Conservation (phyloP, 2,888 invertebrate species). For the Drosophila greeni region DNA sequence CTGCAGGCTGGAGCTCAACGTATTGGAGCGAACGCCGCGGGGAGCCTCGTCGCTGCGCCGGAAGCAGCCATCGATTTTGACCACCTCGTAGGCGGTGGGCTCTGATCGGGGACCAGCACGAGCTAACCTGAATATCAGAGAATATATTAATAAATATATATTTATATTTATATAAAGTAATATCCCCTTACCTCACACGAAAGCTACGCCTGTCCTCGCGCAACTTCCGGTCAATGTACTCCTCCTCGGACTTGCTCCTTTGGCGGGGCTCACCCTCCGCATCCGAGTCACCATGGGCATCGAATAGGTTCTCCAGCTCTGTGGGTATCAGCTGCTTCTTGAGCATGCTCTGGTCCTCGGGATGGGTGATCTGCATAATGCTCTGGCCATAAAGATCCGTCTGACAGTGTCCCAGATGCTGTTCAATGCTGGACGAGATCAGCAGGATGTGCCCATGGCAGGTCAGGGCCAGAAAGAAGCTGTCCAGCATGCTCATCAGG, state of each 20-base stretch:
- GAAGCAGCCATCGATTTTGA: constrained; percentile 84
- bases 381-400: constrained; percentile 90
- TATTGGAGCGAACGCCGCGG: constrained; percentile 80
- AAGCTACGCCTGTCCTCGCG: constrained; percentile 81
- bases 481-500: constrained; percentile 85
- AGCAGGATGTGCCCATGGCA: constrained; percentile 90
- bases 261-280: constrained; percentile 81
- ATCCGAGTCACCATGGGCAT: constrained; percentile 79
- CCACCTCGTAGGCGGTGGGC: constrained; percentile 85
- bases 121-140: constrained; percentile 78
- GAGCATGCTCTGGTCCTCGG: constrained; percentile 87
- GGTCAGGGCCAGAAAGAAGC: constrained; percentile 89
- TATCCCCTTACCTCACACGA: constrained; percentile 78
- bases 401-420: constrained; percentile 91
- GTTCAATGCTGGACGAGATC: constrained; percentile 90
- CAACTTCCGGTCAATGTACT: constrained; percentile 75
- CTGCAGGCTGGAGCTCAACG: constrained; percentile 77
- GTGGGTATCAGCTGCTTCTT: constrained; percentile 83
- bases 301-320: constrained; percentile 78
- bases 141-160: background rate
- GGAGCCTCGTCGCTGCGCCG: constrained; percentile 81
- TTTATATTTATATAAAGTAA: background rate
- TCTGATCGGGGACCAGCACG: constrained; percentile 86
- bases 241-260: constrained; percentile 78
- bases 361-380: constrained; percentile 88